Conservation (phyloP, 2,888 invertebrate genomes). For the Andrena praecox region DNA sequence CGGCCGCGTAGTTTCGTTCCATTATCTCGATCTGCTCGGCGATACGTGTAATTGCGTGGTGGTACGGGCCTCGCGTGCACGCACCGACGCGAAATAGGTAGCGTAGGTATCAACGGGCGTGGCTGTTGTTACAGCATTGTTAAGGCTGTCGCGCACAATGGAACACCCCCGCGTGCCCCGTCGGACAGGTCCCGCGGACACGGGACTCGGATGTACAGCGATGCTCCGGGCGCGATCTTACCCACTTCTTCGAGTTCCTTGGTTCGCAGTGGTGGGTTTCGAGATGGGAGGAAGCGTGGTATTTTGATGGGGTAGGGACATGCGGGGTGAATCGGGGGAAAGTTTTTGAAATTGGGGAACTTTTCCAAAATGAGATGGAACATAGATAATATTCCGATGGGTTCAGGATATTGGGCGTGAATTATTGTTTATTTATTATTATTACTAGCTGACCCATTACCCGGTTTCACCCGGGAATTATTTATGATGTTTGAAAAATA, state of each 20-base stretch:
- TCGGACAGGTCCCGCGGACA: neutral
- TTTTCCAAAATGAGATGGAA: too few relatives aligned
- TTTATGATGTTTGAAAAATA: too few relatives aligned
- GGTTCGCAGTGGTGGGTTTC: neutral
- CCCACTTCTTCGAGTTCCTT: neutral
- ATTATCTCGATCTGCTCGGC: constrained; percentile 76
- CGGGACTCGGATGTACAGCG: neutral
- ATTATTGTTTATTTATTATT: too few relatives aligned
- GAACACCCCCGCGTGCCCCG: neutral
- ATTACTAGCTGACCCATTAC: too few relatives aligned
- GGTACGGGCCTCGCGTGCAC: constrained; percentile 50
- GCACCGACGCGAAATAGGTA: constrained; percentile 28
- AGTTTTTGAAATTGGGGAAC: too few relatives aligned
- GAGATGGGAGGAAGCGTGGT: too few relatives aligned
- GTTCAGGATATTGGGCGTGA: too few relatives aligned
- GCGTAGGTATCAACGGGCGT: constrained; percentile 51
- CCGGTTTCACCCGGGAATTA: too few relatives aligned
- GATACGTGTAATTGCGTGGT: constrained; percentile 74
- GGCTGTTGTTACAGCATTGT: constrained; percentile 40
- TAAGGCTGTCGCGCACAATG: constrained; percentile 19
- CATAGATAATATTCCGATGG: too few relatives aligned
- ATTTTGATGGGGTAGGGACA: neutral
- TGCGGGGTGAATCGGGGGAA: neutral
- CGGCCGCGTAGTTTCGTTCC: constrained; percentile 41
- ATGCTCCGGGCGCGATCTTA: neutral